Evolutionary conservation across 2,113 vertebrate species (phyloP).

Genomic region (Notothenia coriiceps): DNA sequence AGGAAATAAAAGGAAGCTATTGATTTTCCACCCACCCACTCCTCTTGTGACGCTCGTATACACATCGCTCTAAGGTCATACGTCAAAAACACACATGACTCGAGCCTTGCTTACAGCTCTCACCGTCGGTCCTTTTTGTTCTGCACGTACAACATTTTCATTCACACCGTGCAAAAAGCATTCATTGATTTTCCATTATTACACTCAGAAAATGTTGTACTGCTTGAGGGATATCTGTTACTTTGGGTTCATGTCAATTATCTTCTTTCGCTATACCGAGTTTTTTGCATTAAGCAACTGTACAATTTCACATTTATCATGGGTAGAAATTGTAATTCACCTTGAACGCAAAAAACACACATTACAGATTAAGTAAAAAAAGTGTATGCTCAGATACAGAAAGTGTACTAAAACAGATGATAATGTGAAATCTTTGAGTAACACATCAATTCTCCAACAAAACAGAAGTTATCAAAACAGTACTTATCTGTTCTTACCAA

Average conservation of each 20-base stretch:
- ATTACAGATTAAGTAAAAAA: neutral
- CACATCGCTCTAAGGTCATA: conserved; percentile 64
- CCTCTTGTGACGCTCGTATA: conserved; percentile 77
- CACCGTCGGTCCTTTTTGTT: neutral
- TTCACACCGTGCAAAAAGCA: conserved; percentile 13
- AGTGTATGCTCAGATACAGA: neutral
- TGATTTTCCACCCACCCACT: conserved; percentile 66
- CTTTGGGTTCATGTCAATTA: conserved; percentile 17
- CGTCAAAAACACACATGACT: conserved; percentile 54
- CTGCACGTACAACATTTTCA: conserved; percentile 16
- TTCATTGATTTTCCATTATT: conserved; percentile 21
- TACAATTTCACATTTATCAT: neutral
- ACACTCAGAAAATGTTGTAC: conserved; percentile 6
- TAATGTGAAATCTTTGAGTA: neutral
- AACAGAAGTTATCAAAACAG: conserved; percentile 11
- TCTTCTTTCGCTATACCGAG: neutral
- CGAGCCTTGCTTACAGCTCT: conserved; percentile 23
- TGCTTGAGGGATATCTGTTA: neutral
- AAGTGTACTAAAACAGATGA: neutral
- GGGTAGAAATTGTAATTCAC: neutral
- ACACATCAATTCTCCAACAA: neutral
- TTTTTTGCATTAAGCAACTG: neutral
- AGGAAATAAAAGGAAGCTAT: conserved; percentile 76
- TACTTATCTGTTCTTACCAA: neutral
- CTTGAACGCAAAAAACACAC: neutral